These are phyloP conservation scores for Hermetia illucens DNA, from an alignment of 1,140 invertebrate species.

Conservation along the genomic window DNA sequence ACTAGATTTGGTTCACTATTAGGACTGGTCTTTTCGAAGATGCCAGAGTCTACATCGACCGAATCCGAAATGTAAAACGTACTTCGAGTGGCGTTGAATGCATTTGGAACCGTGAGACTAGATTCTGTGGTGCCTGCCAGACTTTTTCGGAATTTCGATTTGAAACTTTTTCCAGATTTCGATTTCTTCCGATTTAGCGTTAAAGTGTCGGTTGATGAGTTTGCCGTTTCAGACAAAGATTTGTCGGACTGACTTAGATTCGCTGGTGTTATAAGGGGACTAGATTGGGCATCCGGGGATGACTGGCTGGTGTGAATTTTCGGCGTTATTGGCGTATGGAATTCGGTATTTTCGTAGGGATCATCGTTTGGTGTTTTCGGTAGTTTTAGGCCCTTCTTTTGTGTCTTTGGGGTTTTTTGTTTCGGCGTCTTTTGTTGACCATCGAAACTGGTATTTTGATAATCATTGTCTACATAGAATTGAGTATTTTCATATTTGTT, in stretches of 20 bases:
- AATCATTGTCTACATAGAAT: constrained; percentile 17
- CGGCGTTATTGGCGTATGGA: constrained; percentile 5
- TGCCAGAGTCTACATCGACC: constrained; percentile 40
- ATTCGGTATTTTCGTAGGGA: constrained; percentile 16
- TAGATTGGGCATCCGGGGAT: constrained; percentile 7
- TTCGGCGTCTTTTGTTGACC: constrained; percentile 5
- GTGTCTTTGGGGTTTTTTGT: not conserved
- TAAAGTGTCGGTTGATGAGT: no score
- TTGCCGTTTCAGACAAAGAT: not conserved
- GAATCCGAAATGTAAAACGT: constrained; percentile 49
- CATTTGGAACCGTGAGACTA: no score
- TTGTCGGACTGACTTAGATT: not conserved
- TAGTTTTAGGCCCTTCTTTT: not conserved
- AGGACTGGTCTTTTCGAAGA: constrained; percentile 28
- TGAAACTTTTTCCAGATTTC: constrained; percentile 34
- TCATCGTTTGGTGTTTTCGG: constrained; percentile 6
- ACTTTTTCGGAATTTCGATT: constrained; percentile 37
- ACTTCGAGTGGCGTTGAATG: constrained; percentile 34
- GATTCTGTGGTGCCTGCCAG: constrained; percentile 27
- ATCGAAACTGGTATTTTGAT: constrained; percentile 2
- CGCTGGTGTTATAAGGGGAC: not conserved
- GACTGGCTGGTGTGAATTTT: not conserved
- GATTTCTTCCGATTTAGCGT: constrained; percentile 30
- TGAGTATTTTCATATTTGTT: constrained; percentile 21
- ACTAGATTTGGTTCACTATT: constrained; percentile 1